Percentiles rank a stretch among this genome's conserved stretches.
Evolutionary conservation across 2,113 vertebrate species (phyloP).

Genomic region (Panthera tigris): DNA sequence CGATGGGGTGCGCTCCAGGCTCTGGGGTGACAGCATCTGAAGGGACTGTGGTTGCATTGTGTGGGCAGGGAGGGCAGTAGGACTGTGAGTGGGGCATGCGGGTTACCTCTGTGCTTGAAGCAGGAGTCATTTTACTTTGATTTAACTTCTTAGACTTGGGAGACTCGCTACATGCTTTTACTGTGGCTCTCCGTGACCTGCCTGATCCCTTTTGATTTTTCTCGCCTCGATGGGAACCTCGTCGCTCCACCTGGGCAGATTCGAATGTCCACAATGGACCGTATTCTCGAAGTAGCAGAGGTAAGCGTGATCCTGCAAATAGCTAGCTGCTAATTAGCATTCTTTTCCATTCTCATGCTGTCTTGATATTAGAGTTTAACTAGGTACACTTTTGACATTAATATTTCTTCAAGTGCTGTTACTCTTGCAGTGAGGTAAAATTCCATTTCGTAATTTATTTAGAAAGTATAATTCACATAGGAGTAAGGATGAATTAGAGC

Average conservation of each 20-base stretch:
- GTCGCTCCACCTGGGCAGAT: conserved; percentile 71
- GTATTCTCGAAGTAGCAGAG: conserved; percentile 92
- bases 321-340: background rate
- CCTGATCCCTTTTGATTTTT: conserved; percentile 96
- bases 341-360: background rate
- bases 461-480: background rate
- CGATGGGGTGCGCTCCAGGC: accelerated
- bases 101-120: background rate
- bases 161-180: conserved; percentile 96
- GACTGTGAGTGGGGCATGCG: background rate
- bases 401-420: background rate
- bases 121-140: background rate
- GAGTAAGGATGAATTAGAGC: background rate
- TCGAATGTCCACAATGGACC: conserved; percentile 90
- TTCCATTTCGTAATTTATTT: background rate
- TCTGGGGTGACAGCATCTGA: background rate
- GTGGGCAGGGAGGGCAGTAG: background rate
- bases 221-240: conserved; percentile 91
- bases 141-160: conserved; percentile 91
- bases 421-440: background rate
- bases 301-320: conserved; percentile 65
- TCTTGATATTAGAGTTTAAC: background rate
- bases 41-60: background rate
- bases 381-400: too few relatives aligned
- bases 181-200: conserved; percentile 97